Conservation (phyloP, 2,888 invertebrate genomes). For the Halocaridina rubra region DNA sequence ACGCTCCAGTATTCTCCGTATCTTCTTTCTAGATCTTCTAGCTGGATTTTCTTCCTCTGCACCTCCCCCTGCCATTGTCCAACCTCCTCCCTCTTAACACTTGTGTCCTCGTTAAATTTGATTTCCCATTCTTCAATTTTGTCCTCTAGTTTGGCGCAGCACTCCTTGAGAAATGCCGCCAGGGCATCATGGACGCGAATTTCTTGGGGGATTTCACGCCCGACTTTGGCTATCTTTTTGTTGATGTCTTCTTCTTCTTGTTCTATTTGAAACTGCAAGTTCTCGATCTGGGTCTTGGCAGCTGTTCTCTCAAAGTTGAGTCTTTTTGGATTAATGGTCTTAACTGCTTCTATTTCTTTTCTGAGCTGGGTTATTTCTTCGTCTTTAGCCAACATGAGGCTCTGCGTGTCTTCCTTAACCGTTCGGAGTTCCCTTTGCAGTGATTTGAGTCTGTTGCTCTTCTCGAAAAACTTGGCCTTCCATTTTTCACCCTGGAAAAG, state of each 20-base stretch:
- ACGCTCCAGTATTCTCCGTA: slow-evolving; percentile 30
- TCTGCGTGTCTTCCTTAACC: slow-evolving; percentile 27
- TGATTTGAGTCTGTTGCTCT: slow-evolving; percentile 20
- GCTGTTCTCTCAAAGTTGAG: slow-evolving; percentile 31
- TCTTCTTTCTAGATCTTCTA: slow-evolving; percentile 18
- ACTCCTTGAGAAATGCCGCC: slow-evolving; percentile 30
- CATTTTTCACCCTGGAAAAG: slow-evolving; percentile 43
- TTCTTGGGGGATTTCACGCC: slow-evolving; percentile 44
- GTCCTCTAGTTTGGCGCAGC: slow-evolving; percentile 33
- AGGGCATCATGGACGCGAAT: slow-evolving; percentile 47
- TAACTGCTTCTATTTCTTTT: slow-evolving; percentile 17
- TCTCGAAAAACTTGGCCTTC: slow-evolving; percentile 41
- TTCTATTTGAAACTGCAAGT: slow-evolving; percentile 40
- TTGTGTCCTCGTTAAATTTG: slow-evolving; percentile 16
- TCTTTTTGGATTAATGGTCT: slow-evolving; percentile 28
- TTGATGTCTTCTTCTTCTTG: slow-evolving; percentile 33
- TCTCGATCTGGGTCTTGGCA: slow-evolving; percentile 43
- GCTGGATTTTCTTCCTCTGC: not conserved
- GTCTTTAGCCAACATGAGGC: slow-evolving; percentile 31
- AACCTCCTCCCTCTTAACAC: slow-evolving; percentile 32
- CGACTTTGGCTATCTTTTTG: slow-evolving; percentile 31
- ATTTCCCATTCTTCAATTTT: slow-evolving; percentile 42
- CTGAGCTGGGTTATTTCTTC: slow-evolving; percentile 28
- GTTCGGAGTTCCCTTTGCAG: slow-evolving; percentile 27
- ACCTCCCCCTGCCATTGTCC: slow-evolving; percentile 27